Conservation (phyloP, 2,888 invertebrate genomes). For the Dryomyza anilis region DNA sequence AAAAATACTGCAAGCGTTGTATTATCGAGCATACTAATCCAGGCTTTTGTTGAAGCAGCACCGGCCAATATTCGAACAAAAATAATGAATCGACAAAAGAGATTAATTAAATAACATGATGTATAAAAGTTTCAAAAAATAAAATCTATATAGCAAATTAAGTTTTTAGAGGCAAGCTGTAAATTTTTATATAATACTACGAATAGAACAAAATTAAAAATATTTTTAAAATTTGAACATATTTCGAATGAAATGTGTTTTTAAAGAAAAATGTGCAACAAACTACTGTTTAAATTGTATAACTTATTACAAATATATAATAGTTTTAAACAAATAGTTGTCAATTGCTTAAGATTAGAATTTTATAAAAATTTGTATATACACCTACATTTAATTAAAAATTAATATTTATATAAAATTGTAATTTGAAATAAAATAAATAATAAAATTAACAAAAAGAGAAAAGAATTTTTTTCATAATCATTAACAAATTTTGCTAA, state of each 20-base stretch:
- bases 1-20: slow-evolving; percentile 89
- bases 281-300: not conserved
- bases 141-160: no score
- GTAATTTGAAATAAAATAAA: no score
- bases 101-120: no score
- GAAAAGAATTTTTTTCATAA: no score
- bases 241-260: not conserved
- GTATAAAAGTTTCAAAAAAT: no score
- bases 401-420: not conserved
- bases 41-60: slow-evolving; percentile 72
- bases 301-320: not conserved
- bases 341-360: slow-evolving; percentile 3
- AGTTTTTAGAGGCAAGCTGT: slow-evolving; percentile 10
- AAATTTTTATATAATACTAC: not conserved
- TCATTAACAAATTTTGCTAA: no score
- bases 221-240: not conserved
- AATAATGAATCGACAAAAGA: no score
- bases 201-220: not conserved
- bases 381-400: not conserved
- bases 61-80: not conserved
- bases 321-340: slow-evolving; percentile 3
- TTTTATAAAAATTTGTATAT: slow-evolving; percentile 10
- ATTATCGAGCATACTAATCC: slow-evolving; percentile 96
- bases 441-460: no score
- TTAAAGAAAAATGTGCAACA: slow-evolving; percentile 11